Evolutionary conservation across 2,888 invertebrate species (phyloP), one percentile per base, ranked within the genome.

Genomic region (Hirtodrosophila confusa): DNA sequence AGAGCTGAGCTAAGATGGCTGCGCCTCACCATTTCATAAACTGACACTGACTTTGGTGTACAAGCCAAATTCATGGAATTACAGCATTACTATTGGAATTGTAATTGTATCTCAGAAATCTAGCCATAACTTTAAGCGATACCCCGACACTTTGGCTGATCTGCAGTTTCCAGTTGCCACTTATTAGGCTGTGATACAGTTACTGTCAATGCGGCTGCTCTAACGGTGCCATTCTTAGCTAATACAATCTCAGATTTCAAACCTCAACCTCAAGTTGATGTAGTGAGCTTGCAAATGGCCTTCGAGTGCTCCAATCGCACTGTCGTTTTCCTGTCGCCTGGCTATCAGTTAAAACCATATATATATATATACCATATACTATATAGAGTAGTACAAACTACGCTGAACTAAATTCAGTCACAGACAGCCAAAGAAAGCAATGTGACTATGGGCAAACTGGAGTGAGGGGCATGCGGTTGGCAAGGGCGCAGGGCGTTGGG

Each of bases 241-340:
- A 54, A 72, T 39, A 53, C 31, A 45, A 56, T 54, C 57, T 73
- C 75, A 53, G 70, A 75, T 73, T 64, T 60, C 75, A 69, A 69
- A 69, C 70, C 70, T 75, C 70, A 73, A 73, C 60, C 72, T 74
- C 63, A 63, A 62, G 53, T 40, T 35, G 27, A 40, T 64, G 45
- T 61, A 33, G 68, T 60, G 29, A 54, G 50, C 47, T 8, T 37
- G 41, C 61, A 49, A 45, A 29, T 75, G 73, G 65, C 75, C 73
- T 75, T 73, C 72, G 75, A 51, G 9, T 44, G 40, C 24, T 67
- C 37, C 37, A 58, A 23, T 64, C 48, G 57, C 53, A 12, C 35
- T 47, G 50, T 61, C 41, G 64, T 49, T 69, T 75, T 73, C 65
- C 73, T 75, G 75, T 43, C 23, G 48, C 48, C 48, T 69, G 50